Evolutionary conservation across 2,797 vertebrate species (phyloP), one percentile per base, ranked within the genome.

Genomic region (Enteromius anoplus): DNA sequence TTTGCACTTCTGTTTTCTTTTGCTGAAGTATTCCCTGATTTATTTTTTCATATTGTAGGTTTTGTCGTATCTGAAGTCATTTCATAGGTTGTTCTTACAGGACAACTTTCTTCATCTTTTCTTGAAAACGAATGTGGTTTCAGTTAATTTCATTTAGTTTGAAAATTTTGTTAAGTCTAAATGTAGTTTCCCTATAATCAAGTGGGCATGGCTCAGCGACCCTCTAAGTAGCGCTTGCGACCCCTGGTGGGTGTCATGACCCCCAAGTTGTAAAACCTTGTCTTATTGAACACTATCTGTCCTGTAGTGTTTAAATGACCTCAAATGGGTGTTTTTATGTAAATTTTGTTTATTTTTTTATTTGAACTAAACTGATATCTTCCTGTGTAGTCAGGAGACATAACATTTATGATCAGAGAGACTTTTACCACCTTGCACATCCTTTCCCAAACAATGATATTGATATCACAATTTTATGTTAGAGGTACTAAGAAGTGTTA

Each of bases 281-380:
- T 80, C 29, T 82, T 70, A 70, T 53, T 68, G 37, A 75, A 77
- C 75, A 85, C 73, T 86, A 80, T 80, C 70, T 73, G 55, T 75
- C 75, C 81, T 72, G 15, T 76, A 47, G 66, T 60, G 66, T 26
- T 65, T 73, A 62, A 51, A 42, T 88, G 83, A 89, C 82, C 85
- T 87, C 81, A 84, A 62, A 78, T 77, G 42, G 23, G 64, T 68
- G 42, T 62, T 81, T 78, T 32, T 7, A 53, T 51, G 19, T 51
- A 19, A 51, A 51, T 51, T 49, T 49, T 5, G 47, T 49, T 49
- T 51, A 19, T 26, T 19, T 19, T 2, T 51, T 51, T 42, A 42
- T 47, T 79, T 78, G 75, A 40, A 76, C 49, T 64, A 14, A 40
- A 45, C 58, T 34, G 75, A 81, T 85, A 84, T 85, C 58, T 76